Percentiles rank a stretch among this genome's conserved stretches.
These are phyloP conservation scores for Anoncus sp. DNA, from an alignment of 2,888 invertebrate genomes.

Conservation along the genomic window DNA sequence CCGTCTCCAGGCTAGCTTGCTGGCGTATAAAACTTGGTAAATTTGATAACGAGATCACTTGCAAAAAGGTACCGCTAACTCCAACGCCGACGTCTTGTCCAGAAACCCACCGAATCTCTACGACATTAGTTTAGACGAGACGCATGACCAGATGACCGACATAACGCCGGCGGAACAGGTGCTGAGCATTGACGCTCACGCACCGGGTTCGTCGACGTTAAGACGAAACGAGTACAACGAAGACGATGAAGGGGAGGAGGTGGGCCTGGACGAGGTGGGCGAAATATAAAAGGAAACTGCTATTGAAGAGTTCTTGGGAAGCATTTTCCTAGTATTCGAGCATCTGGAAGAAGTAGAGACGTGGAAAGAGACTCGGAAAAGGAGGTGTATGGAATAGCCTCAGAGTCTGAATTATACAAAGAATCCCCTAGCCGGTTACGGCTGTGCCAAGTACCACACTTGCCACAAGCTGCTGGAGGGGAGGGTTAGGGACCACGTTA, in stretches of 20 bases:
- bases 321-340: slow-evolving; percentile 8
- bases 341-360: not conserved
- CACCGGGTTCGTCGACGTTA: not conserved
- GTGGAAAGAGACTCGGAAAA: slow-evolving; percentile 7
- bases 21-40: slow-evolving; percentile 72
- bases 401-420: not conserved
- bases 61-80: slow-evolving; percentile 72
- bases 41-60: slow-evolving; percentile 72
- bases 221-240: not conserved
- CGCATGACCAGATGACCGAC: not conserved
- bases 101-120: slow-evolving; percentile 31
- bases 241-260: slow-evolving; percentile 2
- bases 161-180: not conserved
- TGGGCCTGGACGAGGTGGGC: not conserved
- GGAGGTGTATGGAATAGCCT: not conserved
- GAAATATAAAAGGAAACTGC: not conserved
- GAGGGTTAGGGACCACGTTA: slow-evolving; percentile 18
- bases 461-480: slow-evolving; percentile 33
- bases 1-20: slow-evolving; percentile 22
- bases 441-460: slow-evolving; percentile 27
- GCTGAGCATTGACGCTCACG: slow-evolving; percentile 23
- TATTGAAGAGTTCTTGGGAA: slow-evolving; percentile 15
- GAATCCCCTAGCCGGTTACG: slow-evolving; percentile 29
- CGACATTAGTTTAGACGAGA: slow-evolving; percentile 6
- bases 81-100: slow-evolving; percentile 72